phyloP scores from a whole-genome alignment of 2,888 invertebrate species.

The Vannuccia rotundouncinata region DNA sequence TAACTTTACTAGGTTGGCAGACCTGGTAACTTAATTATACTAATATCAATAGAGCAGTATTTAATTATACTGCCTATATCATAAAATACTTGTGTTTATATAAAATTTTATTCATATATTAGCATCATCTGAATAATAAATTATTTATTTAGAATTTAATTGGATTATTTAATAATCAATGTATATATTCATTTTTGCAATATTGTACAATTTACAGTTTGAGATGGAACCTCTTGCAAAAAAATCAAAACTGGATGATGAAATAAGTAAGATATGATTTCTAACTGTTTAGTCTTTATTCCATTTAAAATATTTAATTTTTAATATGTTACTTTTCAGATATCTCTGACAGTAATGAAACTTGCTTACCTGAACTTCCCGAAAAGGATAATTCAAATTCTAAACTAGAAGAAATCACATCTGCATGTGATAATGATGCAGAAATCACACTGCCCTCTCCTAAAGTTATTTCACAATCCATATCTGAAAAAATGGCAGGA shows the following conservation, averaged over 20 bases:
- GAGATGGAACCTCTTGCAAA: not conserved
- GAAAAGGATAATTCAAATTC: not conserved
- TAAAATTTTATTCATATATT: too few species aligned
- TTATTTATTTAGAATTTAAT: too few species aligned
- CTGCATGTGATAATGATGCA: not conserved
- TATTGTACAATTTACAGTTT: too few species aligned
- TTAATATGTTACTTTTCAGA: not conserved
- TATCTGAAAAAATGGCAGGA: slow-evolving; percentile 23
- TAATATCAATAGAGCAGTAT: too few species aligned
- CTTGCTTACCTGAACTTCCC: not conserved
- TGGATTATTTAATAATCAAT: too few species aligned
- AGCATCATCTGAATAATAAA: too few species aligned
- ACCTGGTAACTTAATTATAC: too few species aligned
- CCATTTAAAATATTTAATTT: not conserved
- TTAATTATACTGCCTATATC: too few species aligned
- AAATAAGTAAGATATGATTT: not conserved
- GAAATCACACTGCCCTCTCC: not conserved
- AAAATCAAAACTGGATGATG: not conserved
- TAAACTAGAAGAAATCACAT: not conserved
- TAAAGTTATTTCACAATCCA: not conserved
- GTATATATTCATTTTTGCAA: too few species aligned
- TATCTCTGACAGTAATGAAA: not conserved
- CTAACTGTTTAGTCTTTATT: not conserved
- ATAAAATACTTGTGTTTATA: too few species aligned
- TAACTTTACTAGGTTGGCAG: too few species aligned